Evolutionary conservation across 2,113 vertebrate genomes (phyloP), one percentile per base, ranked within the genome.

Genomic region (Thunnus maccoyii): DNA sequence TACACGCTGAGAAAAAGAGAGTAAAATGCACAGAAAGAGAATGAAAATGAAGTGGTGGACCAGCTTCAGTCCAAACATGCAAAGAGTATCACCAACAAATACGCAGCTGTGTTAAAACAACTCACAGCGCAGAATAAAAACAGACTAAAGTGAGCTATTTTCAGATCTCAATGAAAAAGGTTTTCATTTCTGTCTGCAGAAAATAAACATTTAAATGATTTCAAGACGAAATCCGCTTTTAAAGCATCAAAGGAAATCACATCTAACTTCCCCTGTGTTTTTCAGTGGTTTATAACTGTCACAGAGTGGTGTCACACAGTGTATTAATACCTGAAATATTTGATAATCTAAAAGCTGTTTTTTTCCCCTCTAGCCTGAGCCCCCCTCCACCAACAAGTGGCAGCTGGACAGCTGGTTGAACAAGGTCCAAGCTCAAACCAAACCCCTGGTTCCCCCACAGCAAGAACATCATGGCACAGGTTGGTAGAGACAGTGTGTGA

Each of bases 351-450:
- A 17, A 3, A 2, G 6, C 15, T 68, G 30, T 56, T 44, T 22
- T 22, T 60, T 3, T 60, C 9, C 41, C 12, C 1, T 78, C 0
- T 41, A 99, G 97, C 97, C 97, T 0, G 97, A 98, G 70, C 97
- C 97, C 0, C 96, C 97, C 1, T 97, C 97, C 1, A 96, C 96
- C 54, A 98, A 98, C 92, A 99, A 98, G 86, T 99, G 97, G 97
- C 97, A 99, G 90, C 85, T 99, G 90, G 97, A 98, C 92, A 98
- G 97, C 91, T 99, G 97, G 97, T 91, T 99, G 72, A 99, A 99
- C 92, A 99, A 99, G 88, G 98, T 99, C 84, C 97, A 97, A 79
- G 96, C 97, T 41, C 98, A 99, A 88, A 98, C 96, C 89, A 99
- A 99, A 92, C 95, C 97, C 11, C 96, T 97, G 88, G 96, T 97